These are phyloP conservation scores for Nephrotoma appendiculata DNA, from an alignment of 2,888 invertebrate genomes.

Conservation along the genomic window DNA sequence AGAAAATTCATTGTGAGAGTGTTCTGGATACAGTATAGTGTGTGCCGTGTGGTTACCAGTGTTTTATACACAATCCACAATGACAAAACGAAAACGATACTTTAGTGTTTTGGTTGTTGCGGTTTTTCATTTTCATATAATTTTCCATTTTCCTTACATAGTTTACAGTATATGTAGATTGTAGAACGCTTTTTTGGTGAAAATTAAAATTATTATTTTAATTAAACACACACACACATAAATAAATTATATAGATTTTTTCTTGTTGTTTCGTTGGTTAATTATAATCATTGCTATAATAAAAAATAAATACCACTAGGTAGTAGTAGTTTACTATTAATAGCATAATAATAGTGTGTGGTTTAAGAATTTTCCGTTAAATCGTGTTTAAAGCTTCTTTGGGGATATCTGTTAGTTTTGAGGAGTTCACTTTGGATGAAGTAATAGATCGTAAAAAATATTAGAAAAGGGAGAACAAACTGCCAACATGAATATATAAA, in stretches of 20 bases:
- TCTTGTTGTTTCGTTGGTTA: not conserved
- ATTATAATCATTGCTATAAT: not conserved
- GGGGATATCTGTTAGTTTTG: not conserved
- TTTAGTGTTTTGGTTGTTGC: not conserved
- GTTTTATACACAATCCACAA: not conserved
- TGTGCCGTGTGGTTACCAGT: not conserved
- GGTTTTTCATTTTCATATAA: not conserved
- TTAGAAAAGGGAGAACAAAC: not conserved
- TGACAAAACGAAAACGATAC: not conserved
- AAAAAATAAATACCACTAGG: not conserved
- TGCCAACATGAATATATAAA: not conserved
- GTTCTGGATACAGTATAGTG: not conserved
- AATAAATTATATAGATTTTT: not conserved
- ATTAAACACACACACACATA: not conserved
- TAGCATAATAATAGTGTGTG: not conserved
- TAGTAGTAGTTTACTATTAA: not conserved
- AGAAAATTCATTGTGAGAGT: not conserved
- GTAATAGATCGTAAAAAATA: not conserved
- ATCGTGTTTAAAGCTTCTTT: not conserved
- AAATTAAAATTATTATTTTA: not conserved
- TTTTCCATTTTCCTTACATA: not conserved
- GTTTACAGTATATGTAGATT: too few relatives aligned
- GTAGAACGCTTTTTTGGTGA: not conserved
- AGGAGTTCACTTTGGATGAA: not conserved
- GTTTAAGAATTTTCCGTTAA: not conserved